phyloP scores from a whole-genome alignment of 1,140 invertebrate species.

The Ephestia elutella region DNA sequence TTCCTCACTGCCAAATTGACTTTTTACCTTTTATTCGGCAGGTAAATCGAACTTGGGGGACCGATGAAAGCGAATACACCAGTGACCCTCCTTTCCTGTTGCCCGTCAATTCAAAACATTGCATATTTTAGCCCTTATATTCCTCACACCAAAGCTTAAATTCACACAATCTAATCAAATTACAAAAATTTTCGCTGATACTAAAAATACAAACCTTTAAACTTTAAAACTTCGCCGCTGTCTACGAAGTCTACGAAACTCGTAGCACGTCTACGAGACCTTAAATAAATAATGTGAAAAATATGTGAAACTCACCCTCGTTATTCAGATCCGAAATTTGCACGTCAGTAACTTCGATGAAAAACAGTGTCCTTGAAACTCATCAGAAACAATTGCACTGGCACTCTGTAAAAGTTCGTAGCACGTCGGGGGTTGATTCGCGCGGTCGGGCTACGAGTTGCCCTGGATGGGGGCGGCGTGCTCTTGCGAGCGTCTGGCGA shows the following conservation, averaged over 20 bases:
- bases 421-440: constrained; percentile 51
- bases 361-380: constrained; percentile 23
- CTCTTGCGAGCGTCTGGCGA: constrained; percentile 60
- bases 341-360: constrained; percentile 15
- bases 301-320: constrained; percentile 27
- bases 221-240: constrained; percentile 12
- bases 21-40: constrained; percentile 72
- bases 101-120: constrained; percentile 16
- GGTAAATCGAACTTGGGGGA: constrained; percentile 67
- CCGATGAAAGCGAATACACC: constrained; percentile 45
- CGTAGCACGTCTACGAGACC: constrained; percentile 40
- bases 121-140: constrained; percentile 13
- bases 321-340: constrained; percentile 42
- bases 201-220: constrained; percentile 14
- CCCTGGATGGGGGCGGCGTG: constrained; percentile 65
- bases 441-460: constrained; percentile 25
- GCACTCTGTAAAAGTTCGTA: constrained; percentile 56
- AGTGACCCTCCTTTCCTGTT: constrained; percentile 36
- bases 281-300: constrained; percentile 13
- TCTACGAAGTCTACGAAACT: constrained; percentile 23
- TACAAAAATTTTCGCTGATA: background rate
- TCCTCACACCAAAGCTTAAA: constrained; percentile 11
- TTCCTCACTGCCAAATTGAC: constrained; percentile 69
- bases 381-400: constrained; percentile 46
- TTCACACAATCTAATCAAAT: background rate